A percentile compares a stretch with the other conserved stretches of the same genome.
phyloP scores from a whole-genome alignment of 35 echinoderm and acorn worm species.

The Lytechinus variegatus region DNA sequence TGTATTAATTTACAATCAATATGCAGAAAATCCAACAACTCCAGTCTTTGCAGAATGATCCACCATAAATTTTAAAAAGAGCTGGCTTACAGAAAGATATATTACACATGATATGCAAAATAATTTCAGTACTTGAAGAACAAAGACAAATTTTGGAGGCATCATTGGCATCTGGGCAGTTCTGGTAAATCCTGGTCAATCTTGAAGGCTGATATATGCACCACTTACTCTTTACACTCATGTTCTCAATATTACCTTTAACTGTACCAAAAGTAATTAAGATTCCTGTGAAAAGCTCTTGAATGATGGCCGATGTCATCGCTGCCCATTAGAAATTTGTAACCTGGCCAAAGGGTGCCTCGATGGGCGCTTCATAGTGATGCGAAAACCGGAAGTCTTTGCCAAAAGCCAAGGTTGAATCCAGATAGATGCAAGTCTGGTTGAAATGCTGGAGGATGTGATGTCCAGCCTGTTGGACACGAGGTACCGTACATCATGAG shows the following conservation, averaged over 20 bases:
- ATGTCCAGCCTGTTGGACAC: neutral
- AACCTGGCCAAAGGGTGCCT: neutral
- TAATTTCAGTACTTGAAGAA: neutral
- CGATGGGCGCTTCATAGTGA: neutral
- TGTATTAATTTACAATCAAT: too few species aligned
- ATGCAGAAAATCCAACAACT: too few species aligned
- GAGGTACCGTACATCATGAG: slow-evolving; percentile 30
- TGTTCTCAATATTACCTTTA: neutral
- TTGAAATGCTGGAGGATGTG: neutral
- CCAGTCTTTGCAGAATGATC: too few species aligned
- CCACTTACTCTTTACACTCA: neutral
- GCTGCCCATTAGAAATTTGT: neutral
- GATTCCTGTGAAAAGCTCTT: neutral
- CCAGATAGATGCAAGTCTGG: neutral
- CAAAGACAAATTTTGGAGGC: neutral
- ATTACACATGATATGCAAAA: neutral
- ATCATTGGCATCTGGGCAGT: neutral
- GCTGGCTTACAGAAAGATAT: neutral
- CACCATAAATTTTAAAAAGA: too few species aligned
- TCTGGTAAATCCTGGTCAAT: neutral
- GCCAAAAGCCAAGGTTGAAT: neutral
- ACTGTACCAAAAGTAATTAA: neutral
- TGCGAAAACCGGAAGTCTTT: neutral
- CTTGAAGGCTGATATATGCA: neutral
- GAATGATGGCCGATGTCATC: neutral